A percentile compares a stretch with the other conserved stretches of the same genome.
phyloP scores from a whole-genome alignment of 2,888 invertebrate species.

The Crioceris asparagi region DNA sequence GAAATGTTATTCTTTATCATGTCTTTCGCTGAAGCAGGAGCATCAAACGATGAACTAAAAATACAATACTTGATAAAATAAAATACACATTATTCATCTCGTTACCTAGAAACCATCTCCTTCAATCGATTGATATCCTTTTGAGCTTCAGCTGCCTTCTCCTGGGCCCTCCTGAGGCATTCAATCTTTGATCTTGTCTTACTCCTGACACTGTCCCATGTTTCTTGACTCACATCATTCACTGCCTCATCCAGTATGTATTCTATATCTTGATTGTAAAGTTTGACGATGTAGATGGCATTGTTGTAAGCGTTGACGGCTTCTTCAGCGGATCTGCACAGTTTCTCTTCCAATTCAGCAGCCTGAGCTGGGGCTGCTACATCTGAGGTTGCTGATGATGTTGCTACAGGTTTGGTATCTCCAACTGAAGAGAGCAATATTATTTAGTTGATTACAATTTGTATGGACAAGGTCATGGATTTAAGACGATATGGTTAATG shows the following conservation, averaged over 20 bases:
- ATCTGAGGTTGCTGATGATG: conserved; percentile 20
- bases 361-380: conserved; percentile 33
- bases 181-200: conserved; percentile 48
- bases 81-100: not conserved
- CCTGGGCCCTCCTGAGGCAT: conserved; percentile 46
- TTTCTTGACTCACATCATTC: conserved; percentile 47
- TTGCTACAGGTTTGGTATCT: conserved; percentile 23
- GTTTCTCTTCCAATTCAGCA: conserved; percentile 46
- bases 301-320: conserved; percentile 58
- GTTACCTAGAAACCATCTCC: conserved; percentile 33
- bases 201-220: conserved; percentile 47
- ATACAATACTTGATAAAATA: not conserved
- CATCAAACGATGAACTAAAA: conserved; percentile 30
- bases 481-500: not conserved
- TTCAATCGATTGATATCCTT: conserved; percentile 38
- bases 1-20: conserved; percentile 46
- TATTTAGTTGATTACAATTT: not conserved
- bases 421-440: conserved; percentile 15
- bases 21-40: conserved; percentile 38
- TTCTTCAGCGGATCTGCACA: conserved; percentile 45
- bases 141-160: conserved; percentile 39
- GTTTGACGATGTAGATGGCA: conserved; percentile 48
- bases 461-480: not conserved
- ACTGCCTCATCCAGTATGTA: conserved; percentile 50
- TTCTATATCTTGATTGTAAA: conserved; percentile 46